A percentile compares a stretch with the other conserved stretches of the same genome.
Evolutionary conservation across 2,113 vertebrate species (phyloP).

Genomic region (Cebidichthys violaceus): DNA sequence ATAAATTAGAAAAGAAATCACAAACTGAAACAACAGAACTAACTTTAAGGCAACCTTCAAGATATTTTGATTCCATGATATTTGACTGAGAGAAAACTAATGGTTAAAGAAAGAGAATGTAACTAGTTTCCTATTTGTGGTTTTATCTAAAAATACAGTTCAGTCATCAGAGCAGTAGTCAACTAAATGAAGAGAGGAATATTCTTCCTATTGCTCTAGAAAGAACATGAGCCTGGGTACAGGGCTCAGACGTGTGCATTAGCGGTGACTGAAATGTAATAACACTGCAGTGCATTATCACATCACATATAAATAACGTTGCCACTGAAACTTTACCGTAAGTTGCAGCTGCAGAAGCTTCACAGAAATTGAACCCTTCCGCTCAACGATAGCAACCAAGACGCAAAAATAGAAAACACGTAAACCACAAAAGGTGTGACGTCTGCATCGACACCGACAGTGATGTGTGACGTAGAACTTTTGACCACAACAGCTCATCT

Average conservation of each 20-base stretch:
- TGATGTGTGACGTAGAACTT: not conserved
- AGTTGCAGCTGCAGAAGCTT: slow-evolving; percentile 45
- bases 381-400: slow-evolving; percentile 39
- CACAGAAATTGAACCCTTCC: slow-evolving; percentile 52
- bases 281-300: slow-evolving; percentile 5
- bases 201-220: not conserved
- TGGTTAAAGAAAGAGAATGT: not conserved
- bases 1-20: not conserved
- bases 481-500: slow-evolving; percentile 20
- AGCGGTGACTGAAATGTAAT: not conserved
- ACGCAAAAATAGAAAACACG: slow-evolving; percentile 25
- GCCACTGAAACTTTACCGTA: slow-evolving; percentile 28
- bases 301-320: not conserved
- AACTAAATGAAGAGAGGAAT: not conserved
- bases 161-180: not conserved
- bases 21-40: not conserved
- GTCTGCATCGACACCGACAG: slow-evolving; percentile 2
- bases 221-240: not conserved
- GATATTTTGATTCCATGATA: not conserved
- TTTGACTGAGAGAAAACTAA: not conserved
- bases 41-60: not conserved
- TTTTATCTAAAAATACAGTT: slow-evolving; percentile 38
- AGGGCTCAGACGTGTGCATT: not conserved
- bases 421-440: slow-evolving; percentile 53
- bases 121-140: not conserved